Percentiles rank a stretch among this genome's conserved stretches.
Evolutionary conservation across 2,888 invertebrate genomes (phyloP).

Genomic region (Apodemia zela): DNA sequence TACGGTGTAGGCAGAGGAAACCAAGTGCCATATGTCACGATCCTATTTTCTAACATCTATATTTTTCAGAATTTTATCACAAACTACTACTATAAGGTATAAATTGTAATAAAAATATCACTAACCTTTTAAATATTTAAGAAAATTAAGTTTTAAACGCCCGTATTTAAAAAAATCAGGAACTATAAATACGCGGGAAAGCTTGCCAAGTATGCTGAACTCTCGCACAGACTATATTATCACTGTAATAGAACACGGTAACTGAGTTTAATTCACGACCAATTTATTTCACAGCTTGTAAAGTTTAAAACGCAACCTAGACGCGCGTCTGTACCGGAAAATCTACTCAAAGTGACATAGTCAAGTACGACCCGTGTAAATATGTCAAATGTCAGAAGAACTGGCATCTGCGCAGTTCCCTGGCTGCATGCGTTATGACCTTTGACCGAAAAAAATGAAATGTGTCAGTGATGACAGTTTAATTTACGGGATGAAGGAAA

Average conservation of each 20-base stretch:
- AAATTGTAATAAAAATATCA: background rate
- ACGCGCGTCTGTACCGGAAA: slow-evolving; percentile 10
- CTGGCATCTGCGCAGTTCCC: slow-evolving; percentile 30
- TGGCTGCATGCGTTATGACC: slow-evolving; percentile 36
- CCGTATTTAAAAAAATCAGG: background rate
- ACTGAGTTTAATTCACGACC: background rate
- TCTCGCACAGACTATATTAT: slow-evolving; percentile 12
- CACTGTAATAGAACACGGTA: slow-evolving; percentile 4
- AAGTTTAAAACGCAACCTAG: background rate
- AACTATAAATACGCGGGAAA: slow-evolving; percentile 8
- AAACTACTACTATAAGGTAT: too few species aligned
- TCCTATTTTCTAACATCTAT: too few species aligned
- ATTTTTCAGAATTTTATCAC: too few species aligned
- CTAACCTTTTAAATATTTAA: background rate
- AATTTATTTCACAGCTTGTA: slow-evolving; percentile 2
- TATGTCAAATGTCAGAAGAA: slow-evolving; percentile 11
- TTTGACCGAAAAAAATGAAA: slow-evolving; percentile 35
- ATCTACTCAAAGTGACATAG: slow-evolving; percentile 8
- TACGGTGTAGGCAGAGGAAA: too few species aligned
- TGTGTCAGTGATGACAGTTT: slow-evolving; percentile 7
- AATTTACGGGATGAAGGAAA: slow-evolving; percentile 6
- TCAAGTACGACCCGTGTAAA: slow-evolving; percentile 4
- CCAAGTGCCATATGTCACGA: too few species aligned
- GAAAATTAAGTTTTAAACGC: background rate
- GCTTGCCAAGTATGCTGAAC: slow-evolving; percentile 10